Percentiles rank a stretch among this genome's conserved stretches.
Conservation (phyloP, 2,113 vertebrate genomes). For the Zapus hudsonius region DNA sequence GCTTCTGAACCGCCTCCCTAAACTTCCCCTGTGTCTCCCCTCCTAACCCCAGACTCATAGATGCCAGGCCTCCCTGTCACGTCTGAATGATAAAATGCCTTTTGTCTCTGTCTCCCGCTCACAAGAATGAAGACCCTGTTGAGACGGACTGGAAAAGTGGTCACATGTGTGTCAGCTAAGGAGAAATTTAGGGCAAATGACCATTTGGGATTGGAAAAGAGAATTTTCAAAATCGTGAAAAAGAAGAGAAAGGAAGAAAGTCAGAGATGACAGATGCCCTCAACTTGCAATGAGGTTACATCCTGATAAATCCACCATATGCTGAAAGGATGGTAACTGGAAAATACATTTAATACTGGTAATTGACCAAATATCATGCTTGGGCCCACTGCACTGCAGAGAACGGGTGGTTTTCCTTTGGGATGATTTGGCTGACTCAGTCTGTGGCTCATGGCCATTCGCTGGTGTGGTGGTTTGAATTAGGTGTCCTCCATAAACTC, state of each 20-base stretch:
- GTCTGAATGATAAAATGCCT: not conserved
- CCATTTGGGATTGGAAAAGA: not conserved
- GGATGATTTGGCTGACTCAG: no score
- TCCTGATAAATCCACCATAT: not conserved
- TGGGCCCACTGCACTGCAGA: not conserved
- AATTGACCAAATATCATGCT: no score
- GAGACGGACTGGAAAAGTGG: not conserved
- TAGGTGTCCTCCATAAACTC: no score
- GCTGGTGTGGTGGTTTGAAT: no score
- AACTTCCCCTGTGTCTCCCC: not conserved
- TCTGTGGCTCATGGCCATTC: not conserved
- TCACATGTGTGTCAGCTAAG: not conserved
- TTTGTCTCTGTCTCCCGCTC: constrained; percentile 1
- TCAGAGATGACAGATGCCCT: not conserved
- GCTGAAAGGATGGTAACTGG: not conserved
- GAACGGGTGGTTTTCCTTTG: not conserved
- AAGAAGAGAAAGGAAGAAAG: not conserved
- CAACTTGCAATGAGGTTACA: not conserved
- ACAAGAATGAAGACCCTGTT: not conserved
- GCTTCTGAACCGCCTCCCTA: no score
- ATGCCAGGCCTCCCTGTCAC: not conserved
- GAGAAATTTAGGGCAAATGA: not conserved
- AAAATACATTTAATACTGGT: not conserved
- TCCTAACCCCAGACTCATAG: not conserved
- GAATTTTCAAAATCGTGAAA: not conserved